Conservation (phyloP, 2,797 vertebrate species). For the Mormyrops attenuatus region DNA sequence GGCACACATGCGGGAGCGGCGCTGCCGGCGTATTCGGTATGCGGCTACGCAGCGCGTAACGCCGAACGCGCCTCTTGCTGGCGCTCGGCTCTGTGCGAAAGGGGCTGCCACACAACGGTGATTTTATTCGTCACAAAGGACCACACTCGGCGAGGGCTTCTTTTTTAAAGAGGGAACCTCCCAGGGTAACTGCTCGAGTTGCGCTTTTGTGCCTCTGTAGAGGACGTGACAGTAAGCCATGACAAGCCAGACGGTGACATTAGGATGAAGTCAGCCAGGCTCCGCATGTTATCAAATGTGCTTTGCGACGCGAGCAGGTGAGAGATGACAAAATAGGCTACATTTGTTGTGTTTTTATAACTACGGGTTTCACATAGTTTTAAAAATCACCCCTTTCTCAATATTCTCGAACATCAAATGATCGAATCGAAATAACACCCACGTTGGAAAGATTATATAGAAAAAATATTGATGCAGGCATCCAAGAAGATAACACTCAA, state of each 20-base stretch:
- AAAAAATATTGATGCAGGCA: not conserved
- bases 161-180: constrained; percentile 23
- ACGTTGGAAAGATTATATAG: not conserved
- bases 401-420: not conserved
- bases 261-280: constrained; percentile 2
- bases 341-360: not conserved
- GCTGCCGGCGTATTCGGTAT: not conserved
- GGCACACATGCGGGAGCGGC: not conserved
- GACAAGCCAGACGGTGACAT: constrained; percentile 15
- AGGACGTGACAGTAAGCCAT: constrained; percentile 18
- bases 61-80: not conserved
- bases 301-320: constrained; percentile 17
- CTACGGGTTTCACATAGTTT: not conserved
- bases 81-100: not conserved
- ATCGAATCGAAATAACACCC: not conserved
- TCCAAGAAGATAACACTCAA: not conserved
- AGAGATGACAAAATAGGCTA: not conserved
- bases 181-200: constrained; percentile 9
- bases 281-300: constrained; percentile 13
- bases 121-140: not conserved
- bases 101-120: not conserved
- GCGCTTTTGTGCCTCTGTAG: constrained; percentile 9
- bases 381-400: not conserved
- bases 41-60: not conserved
- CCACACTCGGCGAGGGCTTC: constrained; percentile 3